Percentiles rank a stretch among this genome's conserved stretches.
phyloP scores from a whole-genome alignment of 2,797 vertebrate species.

The Hippopotamyrus pictus region DNA sequence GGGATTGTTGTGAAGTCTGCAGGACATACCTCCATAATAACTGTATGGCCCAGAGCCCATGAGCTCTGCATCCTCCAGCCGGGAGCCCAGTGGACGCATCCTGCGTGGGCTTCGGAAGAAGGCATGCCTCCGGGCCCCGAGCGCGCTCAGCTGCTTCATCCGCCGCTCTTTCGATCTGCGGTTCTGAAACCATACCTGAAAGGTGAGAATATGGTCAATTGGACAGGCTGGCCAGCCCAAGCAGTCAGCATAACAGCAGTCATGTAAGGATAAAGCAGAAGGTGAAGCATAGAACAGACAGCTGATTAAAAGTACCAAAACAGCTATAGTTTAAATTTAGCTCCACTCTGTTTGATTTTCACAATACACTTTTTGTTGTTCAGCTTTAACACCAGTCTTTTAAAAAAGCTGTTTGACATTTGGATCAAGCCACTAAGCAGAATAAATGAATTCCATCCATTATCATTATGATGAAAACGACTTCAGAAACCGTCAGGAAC shows the following conservation, averaged over 20 bases:
- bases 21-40: constrained; percentile 76
- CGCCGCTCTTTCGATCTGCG: constrained; percentile 88
- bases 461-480: neutral
- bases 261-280: neutral
- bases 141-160: constrained; percentile 90
- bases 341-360: neutral
- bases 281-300: neutral
- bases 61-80: constrained; percentile 83
- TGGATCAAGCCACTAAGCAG: neutral
- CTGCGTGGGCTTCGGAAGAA: constrained; percentile 85
- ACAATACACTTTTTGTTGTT: neutral
- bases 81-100: constrained; percentile 81
- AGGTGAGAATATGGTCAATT: neutral
- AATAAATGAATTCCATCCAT: neutral
- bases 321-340: neutral
- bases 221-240: neutral
- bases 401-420: neutral
- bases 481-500: neutral
- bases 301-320: neutral
- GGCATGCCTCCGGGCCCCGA: constrained; percentile 82
- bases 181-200: constrained; percentile 94
- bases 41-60: constrained; percentile 79
- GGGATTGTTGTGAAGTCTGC: neutral
- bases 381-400: neutral
- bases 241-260: neutral